A percentile compares a stretch with the other conserved stretches of the same genome.
phyloP scores from a whole-genome alignment of 2,888 invertebrate species.

The Aphrophora alni region DNA sequence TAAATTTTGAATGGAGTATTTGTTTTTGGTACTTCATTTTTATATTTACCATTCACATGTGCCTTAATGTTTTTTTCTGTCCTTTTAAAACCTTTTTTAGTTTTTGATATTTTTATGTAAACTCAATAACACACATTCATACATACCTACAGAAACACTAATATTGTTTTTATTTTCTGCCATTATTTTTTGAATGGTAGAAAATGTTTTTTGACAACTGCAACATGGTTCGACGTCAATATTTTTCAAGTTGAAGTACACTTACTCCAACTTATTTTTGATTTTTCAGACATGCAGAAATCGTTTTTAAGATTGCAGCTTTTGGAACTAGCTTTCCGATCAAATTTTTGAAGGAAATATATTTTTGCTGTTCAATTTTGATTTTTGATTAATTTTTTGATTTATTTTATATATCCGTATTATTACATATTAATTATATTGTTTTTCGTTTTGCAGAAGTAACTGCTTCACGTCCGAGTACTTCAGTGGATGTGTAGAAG shows the following conservation, averaged over 20 bases:
- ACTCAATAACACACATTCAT: too few relatives aligned
- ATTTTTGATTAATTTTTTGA: background rate
- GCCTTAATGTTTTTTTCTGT: too few relatives aligned
- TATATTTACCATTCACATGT: too few relatives aligned
- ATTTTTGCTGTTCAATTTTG: background rate
- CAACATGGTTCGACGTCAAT: background rate
- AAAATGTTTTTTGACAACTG: constrained; percentile 41
- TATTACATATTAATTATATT: constrained; percentile 9
- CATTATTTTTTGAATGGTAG: too few relatives aligned
- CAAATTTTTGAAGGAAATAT: background rate
- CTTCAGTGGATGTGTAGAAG: constrained; percentile 83
- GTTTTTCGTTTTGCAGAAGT: constrained; percentile 64
- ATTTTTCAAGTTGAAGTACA: background rate
- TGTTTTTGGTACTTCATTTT: too few relatives aligned
- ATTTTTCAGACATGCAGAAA: too few relatives aligned
- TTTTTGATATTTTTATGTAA: too few relatives aligned
- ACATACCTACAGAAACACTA: too few relatives aligned
- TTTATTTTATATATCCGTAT: too few relatives aligned
- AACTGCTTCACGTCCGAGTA: constrained; percentile 80
- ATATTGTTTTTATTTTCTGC: too few relatives aligned
- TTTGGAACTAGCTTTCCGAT: background rate
- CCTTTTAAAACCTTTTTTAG: too few relatives aligned
- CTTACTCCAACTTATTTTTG: background rate
- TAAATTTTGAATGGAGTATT: too few relatives aligned
- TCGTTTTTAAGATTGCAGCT: background rate